These are phyloP conservation scores for Cassiopea andromeda DNA, from an alignment of 30 jellyfish, hydroid and myxozoan species.

Conservation along the genomic window DNA sequence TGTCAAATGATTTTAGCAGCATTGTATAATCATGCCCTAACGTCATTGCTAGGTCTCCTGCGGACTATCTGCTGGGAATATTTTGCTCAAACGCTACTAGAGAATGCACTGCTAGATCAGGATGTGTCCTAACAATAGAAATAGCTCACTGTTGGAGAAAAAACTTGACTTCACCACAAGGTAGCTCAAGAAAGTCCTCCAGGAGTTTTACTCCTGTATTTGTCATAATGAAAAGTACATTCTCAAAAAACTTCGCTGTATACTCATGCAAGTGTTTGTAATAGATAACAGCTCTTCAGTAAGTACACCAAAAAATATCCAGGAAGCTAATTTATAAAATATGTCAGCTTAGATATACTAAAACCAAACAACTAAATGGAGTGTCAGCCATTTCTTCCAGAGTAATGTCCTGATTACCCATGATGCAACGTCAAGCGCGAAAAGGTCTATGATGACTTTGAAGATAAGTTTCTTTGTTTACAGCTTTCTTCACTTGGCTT, in stretches of 20 bases:
- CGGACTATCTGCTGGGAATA: slow-evolving; percentile 8
- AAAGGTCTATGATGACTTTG: slow-evolving; percentile 38
- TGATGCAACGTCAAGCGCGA: slow-evolving; percentile 55
- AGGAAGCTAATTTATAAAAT: too few relatives aligned
- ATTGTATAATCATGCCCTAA: slow-evolving; percentile 12
- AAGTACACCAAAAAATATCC: neutral
- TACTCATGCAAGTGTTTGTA: too few relatives aligned
- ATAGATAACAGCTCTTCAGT: too few relatives aligned
- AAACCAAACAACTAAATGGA: neutral
- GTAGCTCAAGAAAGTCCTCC: neutral
- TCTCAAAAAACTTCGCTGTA: too few relatives aligned
- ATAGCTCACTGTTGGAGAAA: slow-evolving; percentile 50
- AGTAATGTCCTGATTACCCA: slow-evolving; percentile 59
- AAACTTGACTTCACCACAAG: neutral
- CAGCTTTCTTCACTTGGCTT: too few relatives aligned
- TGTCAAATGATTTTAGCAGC: slow-evolving; percentile 23
- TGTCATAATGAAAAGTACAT: too few relatives aligned
- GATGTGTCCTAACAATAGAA: slow-evolving; percentile 29
- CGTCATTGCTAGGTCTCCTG: slow-evolving; percentile 45
- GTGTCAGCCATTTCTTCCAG: slow-evolving; percentile 32
- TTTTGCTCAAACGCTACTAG: slow-evolving; percentile 38
- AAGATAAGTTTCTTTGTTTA: too few relatives aligned
- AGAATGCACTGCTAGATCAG: slow-evolving; percentile 59
- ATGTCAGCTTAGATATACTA: neutral
- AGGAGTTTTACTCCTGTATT: too few relatives aligned